Evolutionary conservation across 2,888 invertebrate species (phyloP).

Genomic region (Hetaerina titia): DNA sequence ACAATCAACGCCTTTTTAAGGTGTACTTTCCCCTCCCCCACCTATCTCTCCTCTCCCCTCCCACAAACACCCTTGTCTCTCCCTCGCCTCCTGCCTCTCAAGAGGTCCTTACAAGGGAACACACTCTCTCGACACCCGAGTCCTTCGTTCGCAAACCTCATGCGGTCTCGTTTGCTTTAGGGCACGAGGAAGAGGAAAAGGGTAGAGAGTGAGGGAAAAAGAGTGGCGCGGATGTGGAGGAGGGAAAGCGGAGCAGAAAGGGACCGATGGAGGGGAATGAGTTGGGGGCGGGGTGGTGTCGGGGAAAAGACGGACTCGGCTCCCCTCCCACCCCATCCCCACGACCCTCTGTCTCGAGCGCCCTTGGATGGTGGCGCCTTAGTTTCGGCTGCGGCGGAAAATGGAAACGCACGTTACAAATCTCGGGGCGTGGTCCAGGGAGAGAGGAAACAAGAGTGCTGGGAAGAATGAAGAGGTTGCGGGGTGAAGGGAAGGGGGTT

Average conservation of each 20-base stretch:
- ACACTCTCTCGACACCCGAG: neutral
- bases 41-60: neutral
- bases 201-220: neutral
- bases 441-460: neutral
- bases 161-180: conserved; percentile 15
- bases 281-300: neutral
- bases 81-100: neutral
- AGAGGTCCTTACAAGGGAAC: conserved; percentile 5
- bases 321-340: neutral
- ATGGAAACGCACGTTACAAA: conserved; percentile 28
- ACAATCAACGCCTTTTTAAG: conserved; percentile 45
- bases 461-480: neutral
- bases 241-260: too few relatives aligned
- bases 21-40: neutral
- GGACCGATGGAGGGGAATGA: neutral
- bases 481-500: neutral
- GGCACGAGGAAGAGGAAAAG: neutral
- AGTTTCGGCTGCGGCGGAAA: conserved; percentile 32
- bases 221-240: too few relatives aligned
- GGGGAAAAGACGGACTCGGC: neutral
- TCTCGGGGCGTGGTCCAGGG: conserved; percentile 57
- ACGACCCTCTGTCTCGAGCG: neutral
- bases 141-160: conserved; percentile 6
- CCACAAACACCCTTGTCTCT: neutral
- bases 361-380: conserved; percentile 52